A percentile compares a stretch with the other conserved stretches of the same genome.
Evolutionary conservation across 2,797 vertebrate genomes (phyloP).

Genomic region (Falco columbarius): DNA sequence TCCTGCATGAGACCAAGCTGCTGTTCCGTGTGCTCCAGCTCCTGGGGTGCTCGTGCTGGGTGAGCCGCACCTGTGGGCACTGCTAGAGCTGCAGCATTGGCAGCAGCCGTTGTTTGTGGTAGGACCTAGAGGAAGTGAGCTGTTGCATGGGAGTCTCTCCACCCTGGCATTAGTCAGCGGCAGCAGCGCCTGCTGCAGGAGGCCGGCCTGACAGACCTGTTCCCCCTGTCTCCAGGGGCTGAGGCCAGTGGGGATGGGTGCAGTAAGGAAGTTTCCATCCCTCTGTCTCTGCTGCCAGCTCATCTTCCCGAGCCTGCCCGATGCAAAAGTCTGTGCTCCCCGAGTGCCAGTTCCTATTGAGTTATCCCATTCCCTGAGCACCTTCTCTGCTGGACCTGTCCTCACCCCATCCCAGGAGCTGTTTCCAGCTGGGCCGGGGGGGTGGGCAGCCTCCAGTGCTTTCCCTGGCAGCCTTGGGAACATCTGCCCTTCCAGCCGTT

Average conservation of each 20-base stretch:
- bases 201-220: constrained; percentile 45
- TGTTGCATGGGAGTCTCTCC: constrained; percentile 16
- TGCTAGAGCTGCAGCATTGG: neutral
- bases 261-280: neutral
- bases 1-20: accelerated
- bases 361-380: neutral
- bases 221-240: neutral
- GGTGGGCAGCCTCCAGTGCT: neutral
- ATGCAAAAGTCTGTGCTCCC: neutral
- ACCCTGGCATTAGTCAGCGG: constrained; percentile 42
- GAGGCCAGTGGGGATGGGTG: neutral
- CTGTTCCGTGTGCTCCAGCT: accelerated
- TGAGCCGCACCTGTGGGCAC: accelerated
- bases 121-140: constrained; percentile 7
- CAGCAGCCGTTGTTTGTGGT: neutral
- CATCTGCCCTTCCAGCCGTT: neutral
- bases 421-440: accelerated
- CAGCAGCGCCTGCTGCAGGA: neutral
- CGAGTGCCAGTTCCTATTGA: neutral
- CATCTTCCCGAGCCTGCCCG: neutral
- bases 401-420: neutral
- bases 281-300: neutral
- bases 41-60: neutral
- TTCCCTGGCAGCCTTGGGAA: neutral
- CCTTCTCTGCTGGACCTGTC: neutral